These are phyloP conservation scores for Drosophila teissieri DNA, from an alignment of 1,140 invertebrate genomes.

Conservation along the genomic window DNA sequence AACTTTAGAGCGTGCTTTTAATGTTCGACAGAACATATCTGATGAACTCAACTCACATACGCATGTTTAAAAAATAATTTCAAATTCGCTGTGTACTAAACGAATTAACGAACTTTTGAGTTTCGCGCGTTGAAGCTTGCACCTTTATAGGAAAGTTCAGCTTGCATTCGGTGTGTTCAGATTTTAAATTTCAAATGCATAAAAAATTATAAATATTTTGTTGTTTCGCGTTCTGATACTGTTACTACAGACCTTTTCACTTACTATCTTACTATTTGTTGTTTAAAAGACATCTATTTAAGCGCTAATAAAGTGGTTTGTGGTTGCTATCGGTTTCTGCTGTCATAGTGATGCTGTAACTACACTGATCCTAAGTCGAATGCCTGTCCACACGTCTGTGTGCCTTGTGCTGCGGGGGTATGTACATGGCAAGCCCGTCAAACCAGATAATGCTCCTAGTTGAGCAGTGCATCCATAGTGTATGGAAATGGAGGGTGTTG, in stretches of 20 bases:
- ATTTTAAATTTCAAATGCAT: slow-evolving; percentile 68
- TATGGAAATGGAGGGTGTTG: slow-evolving; percentile 86
- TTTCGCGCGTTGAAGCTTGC: slow-evolving; percentile 34
- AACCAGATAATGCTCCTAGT: slow-evolving; percentile 83
- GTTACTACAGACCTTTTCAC: slow-evolving; percentile 70
- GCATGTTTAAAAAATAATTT: slow-evolving; percentile 33
- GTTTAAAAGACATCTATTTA: slow-evolving; percentile 77
- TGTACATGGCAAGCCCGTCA: slow-evolving; percentile 79
- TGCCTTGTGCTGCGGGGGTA: slow-evolving; percentile 50
- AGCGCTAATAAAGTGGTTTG: slow-evolving; percentile 77
- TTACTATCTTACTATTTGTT: slow-evolving; percentile 77
- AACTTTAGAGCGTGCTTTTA: slow-evolving; percentile 31
- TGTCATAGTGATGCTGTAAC: slow-evolving; percentile 68
- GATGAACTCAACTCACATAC: slow-evolving; percentile 43
- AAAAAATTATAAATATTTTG: slow-evolving; percentile 80
- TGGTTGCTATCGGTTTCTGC: slow-evolving; percentile 59
- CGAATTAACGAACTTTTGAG: slow-evolving; percentile 35
- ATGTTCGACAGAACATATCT: slow-evolving; percentile 34
- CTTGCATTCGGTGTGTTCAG: slow-evolving; percentile 56
- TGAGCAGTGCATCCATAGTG: slow-evolving; percentile 88
- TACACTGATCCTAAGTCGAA: slow-evolving; percentile 66
- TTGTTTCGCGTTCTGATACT: slow-evolving; percentile 50
- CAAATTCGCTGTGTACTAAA: slow-evolving; percentile 11
- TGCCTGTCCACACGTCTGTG: slow-evolving; percentile 31
- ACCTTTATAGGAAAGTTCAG: slow-evolving; percentile 24